Conservation (phyloP, 2,888 invertebrate species). For the Pristionchus japonicus region DNA sequence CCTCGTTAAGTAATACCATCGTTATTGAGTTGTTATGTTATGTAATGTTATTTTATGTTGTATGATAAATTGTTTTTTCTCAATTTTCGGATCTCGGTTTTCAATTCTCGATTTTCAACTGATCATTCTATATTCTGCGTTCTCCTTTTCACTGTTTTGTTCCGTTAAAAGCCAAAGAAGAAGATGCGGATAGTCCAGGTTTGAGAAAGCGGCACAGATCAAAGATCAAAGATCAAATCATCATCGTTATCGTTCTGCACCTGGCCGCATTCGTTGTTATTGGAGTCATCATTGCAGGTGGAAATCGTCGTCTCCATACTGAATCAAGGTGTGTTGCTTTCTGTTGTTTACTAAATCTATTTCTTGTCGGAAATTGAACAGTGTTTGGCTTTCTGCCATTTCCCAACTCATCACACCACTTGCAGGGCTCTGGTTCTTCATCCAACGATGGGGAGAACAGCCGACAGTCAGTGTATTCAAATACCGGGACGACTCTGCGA, state of each 20-base stretch:
- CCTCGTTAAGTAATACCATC: no score
- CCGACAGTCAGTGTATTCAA: neutral
- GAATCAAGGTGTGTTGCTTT: neutral
- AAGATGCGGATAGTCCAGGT: neutral
- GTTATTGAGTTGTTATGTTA: no score
- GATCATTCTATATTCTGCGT: no score
- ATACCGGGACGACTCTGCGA: no score
- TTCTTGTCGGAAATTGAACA: neutral
- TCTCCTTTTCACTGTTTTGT: no score
- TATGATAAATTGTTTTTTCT: no score
- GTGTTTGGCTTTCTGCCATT: neutral
- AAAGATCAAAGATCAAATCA: neutral
- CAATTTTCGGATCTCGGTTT: no score
- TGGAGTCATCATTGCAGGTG: neutral
- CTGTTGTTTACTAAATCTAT: neutral
- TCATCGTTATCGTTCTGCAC: neutral
- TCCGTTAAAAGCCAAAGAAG: neutral
- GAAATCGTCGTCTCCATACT: neutral
- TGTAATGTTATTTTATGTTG: no score
- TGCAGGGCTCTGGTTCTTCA: neutral
- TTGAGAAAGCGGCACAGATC: neutral
- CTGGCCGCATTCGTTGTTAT: conserved; percentile 42
- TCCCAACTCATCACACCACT: neutral
- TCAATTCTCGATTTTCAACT: no score
- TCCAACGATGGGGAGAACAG: neutral